Percentiles rank a stretch among this genome's conserved stretches.
phyloP scores from a whole-genome alignment of 2,113 vertebrate species.

The Rhinolophus ferrumequinum region DNA sequence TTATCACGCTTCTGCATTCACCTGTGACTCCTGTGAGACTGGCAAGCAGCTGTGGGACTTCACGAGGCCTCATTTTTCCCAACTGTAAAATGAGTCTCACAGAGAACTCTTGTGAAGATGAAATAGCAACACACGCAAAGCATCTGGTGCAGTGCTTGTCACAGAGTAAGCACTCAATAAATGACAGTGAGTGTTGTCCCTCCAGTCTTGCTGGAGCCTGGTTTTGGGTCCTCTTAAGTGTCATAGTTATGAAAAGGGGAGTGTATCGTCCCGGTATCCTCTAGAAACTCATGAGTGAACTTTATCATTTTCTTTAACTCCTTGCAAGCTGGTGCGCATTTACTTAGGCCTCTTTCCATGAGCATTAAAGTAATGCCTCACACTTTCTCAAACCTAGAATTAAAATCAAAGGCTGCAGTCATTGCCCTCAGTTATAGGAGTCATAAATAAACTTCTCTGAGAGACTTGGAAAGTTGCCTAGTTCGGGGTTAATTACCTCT shows the following conservation, averaged over 20 bases:
- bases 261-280: not conserved
- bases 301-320: not conserved
- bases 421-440: not conserved
- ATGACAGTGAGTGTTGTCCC: fast-evolving
- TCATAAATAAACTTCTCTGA: slow-evolving; percentile 49
- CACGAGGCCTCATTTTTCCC: not conserved
- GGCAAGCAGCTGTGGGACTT: not conserved
- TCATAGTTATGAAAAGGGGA: not conserved
- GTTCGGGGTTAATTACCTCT: slow-evolving; percentile 60
- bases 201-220: not conserved
- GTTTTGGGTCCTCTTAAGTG: not conserved
- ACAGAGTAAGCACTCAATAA: not conserved
- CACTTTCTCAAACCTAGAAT: slow-evolving; percentile 54
- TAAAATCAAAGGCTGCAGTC: slow-evolving; percentile 47
- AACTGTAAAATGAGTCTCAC: not conserved
- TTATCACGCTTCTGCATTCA: not conserved
- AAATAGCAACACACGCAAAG: not conserved
- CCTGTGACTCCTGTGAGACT: not conserved
- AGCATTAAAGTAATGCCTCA: not conserved
- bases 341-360: not conserved
- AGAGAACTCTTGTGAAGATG: not conserved
- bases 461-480: slow-evolving; percentile 58
- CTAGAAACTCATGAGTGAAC: not conserved
- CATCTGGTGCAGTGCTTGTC: too few species aligned
- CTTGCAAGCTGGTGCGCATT: slow-evolving; percentile 21